Evolutionary conservation across 2,113 vertebrate genomes (phyloP), one percentile per base, ranked within the genome.

Genomic region (Gadus macrocephalus): DNA sequence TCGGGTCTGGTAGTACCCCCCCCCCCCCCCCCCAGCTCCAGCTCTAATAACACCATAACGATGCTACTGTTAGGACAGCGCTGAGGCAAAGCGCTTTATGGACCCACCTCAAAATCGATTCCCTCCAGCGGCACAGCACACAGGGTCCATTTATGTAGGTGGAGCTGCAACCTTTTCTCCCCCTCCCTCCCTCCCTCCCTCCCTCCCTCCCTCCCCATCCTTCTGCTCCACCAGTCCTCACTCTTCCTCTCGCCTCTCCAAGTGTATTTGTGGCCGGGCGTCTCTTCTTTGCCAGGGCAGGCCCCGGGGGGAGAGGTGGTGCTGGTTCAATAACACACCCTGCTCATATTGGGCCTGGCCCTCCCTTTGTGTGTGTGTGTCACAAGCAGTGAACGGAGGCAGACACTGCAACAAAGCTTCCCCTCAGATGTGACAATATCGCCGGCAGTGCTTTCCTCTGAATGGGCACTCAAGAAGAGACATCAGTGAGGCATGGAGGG

Each of bases 71-170:
- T 84, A 81, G 80, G 67, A 77, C 75, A 78, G 78, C 53, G 56
- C 79, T 65, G 66, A 84, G 77, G 76, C 69, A 62, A 49, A 73
- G 70, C 76, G 85, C 86, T 88, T 88, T 85, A 88, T 85, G 80
- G 69, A 80, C 84, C 81, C 81, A 80, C 77, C 80, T 78, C 69
- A 78, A 79, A 86, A 89, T 88, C 87, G 86, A 86, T 90, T 42
- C 53, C 63, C 62, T 53, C 80, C 83, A 68, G 79, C 72, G 74
- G 75, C 6, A 35, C 42, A 49, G 42, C 83, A 81, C 71, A 77
- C 64, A 72, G 66, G 72, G 60, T 78, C 82, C 85, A 78, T 85
- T 87, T 85, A 86, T 78, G 81, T 80, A 80, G 22, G 59, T 62
- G 73, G 64, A 73, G 55, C 15, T 16, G 14, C n/a, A 17, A 5